Evolutionary conservation across 2,888 invertebrate species (phyloP).

Genomic region (Linnaemya vulpina): DNA sequence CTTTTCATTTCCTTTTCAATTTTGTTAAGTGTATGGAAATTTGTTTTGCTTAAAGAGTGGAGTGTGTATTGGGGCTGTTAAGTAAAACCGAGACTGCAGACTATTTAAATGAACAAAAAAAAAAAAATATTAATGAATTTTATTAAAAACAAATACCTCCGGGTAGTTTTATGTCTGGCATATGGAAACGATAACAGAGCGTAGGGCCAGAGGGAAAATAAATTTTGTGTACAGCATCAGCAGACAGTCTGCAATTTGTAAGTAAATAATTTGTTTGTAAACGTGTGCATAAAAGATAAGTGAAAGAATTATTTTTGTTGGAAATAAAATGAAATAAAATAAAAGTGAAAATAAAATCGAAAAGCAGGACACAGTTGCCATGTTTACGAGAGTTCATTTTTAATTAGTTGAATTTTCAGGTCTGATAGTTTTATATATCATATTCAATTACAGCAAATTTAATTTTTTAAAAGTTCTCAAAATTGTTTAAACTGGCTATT

Average conservation of each 20-base stretch:
- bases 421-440: background rate
- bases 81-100: background rate
- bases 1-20: background rate
- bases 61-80: slow-evolving; percentile 1
- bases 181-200: background rate
- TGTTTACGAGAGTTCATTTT: background rate
- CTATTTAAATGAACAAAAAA: background rate
- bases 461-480: too few relatives aligned
- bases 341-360: background rate
- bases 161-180: slow-evolving; percentile 7
- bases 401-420: background rate
- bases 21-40: slow-evolving; percentile 38
- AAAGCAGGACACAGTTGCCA: background rate
- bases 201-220: background rate
- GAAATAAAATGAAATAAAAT: too few relatives aligned
- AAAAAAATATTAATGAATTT: slow-evolving; percentile 26
- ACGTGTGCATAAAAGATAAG: background rate
- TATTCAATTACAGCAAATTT: too few relatives aligned
- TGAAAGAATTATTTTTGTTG: background rate
- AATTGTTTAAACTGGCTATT: too few relatives aligned
- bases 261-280: background rate
- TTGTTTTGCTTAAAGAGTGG: slow-evolving; percentile 5
- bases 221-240: background rate
- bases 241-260: background rate
- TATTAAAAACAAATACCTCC: background rate